Base-by-base conservation (phyloP, 2,888 invertebrate genomes). In the Macaria liturata region DNA sequence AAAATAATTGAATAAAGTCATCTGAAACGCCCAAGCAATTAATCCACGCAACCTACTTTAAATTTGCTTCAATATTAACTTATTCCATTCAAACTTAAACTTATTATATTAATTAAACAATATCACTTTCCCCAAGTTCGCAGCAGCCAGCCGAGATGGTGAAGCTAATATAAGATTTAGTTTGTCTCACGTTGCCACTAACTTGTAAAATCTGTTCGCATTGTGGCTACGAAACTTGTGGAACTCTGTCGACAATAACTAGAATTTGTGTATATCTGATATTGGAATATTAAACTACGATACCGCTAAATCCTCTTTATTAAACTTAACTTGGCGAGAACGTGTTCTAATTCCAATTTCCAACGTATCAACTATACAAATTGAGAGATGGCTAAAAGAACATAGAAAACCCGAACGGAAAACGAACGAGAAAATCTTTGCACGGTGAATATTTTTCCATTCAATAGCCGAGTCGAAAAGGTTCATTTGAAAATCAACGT, bases 251-350 rank as follows among this genome's bases (percentile, higher is more conserved):
- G 46, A 20, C 37, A 49, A 49, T 57, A 53, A 57, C 47, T 39
- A n/a, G 39, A 53, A 57, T 53, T 52, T 45, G 57, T 53, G 49
- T 48, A 52, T 45, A 53, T 48, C 44, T 51, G 31, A 32, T 39
- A 55, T 37, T 45, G 51, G 51, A 51, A 49, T 45, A 55, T 55
- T 49, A 64, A 66, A 68, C 70, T 67, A 67, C 65, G 62, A 64
- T 44, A 31, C 40, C 39, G 3, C 34, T 37, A 37, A 37, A 6
- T 6, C 34, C 34, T 7, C 7, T 37, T 37, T 37, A 37, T 37
- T 4, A 37, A 7, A 37, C 34, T 37, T 37, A 20, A 37, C 34
- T 37, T 37, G 7, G 0, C 4, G 5, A 37, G 34, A 6, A 37
- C 20, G 20, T 20, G 20, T 20, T 20, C 20, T 20, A 2, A 20